Percentiles rank a stretch among this genome's conserved stretches.
These are phyloP conservation scores for Clavelina lepadiformis DNA, from an alignment of 23 tunicate species.

Conservation along the genomic window DNA sequence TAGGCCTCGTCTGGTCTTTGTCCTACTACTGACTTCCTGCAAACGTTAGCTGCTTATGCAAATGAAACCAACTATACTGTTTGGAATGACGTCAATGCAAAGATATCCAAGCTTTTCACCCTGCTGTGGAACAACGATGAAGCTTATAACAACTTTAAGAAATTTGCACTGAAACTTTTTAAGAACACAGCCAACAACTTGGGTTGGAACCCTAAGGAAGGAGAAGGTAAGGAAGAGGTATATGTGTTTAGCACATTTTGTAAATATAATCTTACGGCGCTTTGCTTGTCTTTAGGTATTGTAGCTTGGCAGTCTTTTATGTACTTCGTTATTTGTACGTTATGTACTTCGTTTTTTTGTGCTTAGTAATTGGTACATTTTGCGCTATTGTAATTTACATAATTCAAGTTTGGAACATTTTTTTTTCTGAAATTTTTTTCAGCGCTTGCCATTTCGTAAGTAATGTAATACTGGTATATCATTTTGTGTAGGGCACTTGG, in stretches of 20 bases:
- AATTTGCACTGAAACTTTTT: slow-evolving; percentile 39
- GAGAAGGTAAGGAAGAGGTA: slow-evolving; percentile 69
- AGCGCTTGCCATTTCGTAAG: too few species aligned
- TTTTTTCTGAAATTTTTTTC: too few species aligned
- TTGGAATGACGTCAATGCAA: slow-evolving; percentile 73
- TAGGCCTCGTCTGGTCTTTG: slow-evolving; percentile 81
- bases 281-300: too few species aligned
- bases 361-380: not conserved
- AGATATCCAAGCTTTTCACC: slow-evolving; percentile 27
- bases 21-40: slow-evolving; percentile 71
- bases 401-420: too few species aligned
- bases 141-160: slow-evolving; percentile 45
- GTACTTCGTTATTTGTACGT: too few species aligned
- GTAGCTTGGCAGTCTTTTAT: too few species aligned
- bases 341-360: too few species aligned
- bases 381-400: not conserved
- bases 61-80: slow-evolving; percentile 81
- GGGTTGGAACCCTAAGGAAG: slow-evolving; percentile 74
- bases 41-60: slow-evolving; percentile 59
- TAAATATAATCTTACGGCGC: too few species aligned
- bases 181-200: slow-evolving; percentile 20
- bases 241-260: not conserved
- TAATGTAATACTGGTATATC: too few species aligned
- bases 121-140: slow-evolving; percentile 75
- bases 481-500: slow-evolving; percentile 50